Evolutionary conservation across 2,888 invertebrate genomes (phyloP).

Genomic region (Calliphora vomitoria): DNA sequence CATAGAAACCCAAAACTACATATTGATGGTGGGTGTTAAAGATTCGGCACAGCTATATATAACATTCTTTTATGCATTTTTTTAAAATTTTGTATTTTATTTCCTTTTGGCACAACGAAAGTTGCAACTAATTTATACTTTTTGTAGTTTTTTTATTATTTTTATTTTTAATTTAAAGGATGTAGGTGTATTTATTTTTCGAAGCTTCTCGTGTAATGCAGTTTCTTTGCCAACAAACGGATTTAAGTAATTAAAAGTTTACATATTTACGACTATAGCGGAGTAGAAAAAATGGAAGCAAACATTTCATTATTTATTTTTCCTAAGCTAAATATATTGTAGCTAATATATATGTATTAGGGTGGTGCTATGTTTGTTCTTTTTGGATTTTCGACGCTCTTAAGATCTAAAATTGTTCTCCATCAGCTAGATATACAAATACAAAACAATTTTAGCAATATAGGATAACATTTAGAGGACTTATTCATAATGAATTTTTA

Average conservation of each 20-base stretch:
- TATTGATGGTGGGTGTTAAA: no score
- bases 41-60: no score
- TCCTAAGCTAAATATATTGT: neutral
- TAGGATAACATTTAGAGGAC: no score
- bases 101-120: constrained; percentile 37
- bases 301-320: constrained; percentile 4
- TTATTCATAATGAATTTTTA: no score
- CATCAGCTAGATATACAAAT: no score
- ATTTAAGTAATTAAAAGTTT: constrained; percentile 68
- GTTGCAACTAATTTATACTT: constrained; percentile 49
- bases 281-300: neutral
- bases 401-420: no score
- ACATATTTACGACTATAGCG: constrained; percentile 42
- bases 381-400: no score
- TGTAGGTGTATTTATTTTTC: constrained; percentile 27
- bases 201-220: neutral
- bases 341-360: no score
- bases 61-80: no score
- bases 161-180: constrained; percentile 15
- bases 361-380: no score
- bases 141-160: constrained; percentile 10
- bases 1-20: no score
- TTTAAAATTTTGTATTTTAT: constrained; percentile 6
- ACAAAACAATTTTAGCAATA: no score
- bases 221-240: constrained; percentile 54